phyloP scores from a whole-genome alignment of 2,888 invertebrate genomes.

The Tinea semifulvella region DNA sequence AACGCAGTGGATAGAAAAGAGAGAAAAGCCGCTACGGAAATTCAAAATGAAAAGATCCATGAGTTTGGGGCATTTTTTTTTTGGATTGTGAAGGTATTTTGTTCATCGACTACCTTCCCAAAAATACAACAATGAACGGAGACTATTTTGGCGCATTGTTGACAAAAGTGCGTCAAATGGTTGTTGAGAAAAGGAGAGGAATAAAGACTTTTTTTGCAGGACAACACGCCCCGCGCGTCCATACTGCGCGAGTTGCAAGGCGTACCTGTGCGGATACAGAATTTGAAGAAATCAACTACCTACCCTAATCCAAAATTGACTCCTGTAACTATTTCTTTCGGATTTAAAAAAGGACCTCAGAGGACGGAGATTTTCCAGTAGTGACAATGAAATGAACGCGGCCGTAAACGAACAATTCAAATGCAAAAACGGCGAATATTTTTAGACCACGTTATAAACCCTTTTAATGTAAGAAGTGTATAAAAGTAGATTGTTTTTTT shows the following conservation, averaged over 20 bases:
- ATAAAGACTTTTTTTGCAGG: conserved; percentile 15
- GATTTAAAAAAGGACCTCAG: no score
- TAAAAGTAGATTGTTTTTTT: not conserved
- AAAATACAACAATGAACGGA: conserved; percentile 16
- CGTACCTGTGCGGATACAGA: not conserved
- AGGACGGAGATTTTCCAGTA: no score
- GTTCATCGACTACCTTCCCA: no score
- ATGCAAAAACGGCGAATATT: conserved; percentile 11
- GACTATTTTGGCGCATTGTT: conserved; percentile 16
- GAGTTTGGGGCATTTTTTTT: conserved; percentile 14
- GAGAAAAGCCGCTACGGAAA: conserved; percentile 15
- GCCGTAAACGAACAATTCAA: conserved; percentile 12
- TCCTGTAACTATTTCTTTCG: conserved; percentile 3
- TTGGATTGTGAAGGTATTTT: conserved; percentile 14
- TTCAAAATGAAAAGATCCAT: conserved; percentile 16
- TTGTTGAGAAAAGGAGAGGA: no score
- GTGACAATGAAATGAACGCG: no score
- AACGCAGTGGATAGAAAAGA: conserved; percentile 15
- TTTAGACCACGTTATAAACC: conserved; percentile 3
- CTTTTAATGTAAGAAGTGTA: conserved; percentile 12
- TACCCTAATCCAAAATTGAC: conserved; percentile 10
- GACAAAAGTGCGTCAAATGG: no score
- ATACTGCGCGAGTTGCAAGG: conserved; percentile 13
- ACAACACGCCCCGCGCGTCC: conserved; percentile 7
- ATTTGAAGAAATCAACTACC: no score